Evolutionary conservation across 2,797 vertebrate species (phyloP), one percentile per base, ranked within the genome.

Genomic region (Crenichthys baileyi): DNA sequence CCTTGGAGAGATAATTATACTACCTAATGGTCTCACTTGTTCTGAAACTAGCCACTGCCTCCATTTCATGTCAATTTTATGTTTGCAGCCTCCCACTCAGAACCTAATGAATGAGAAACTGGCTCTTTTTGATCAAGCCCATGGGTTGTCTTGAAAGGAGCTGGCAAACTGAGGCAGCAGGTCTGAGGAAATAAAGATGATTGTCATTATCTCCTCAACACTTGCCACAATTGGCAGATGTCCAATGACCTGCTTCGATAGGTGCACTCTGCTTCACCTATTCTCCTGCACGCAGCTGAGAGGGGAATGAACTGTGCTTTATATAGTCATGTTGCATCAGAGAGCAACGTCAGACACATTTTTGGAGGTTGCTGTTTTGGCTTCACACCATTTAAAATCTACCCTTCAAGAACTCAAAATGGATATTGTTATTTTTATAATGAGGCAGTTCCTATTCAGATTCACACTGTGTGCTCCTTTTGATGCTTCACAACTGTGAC

Each of bases 151-250:
- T 82, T 71, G 68, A 87, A 90, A 81, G 70, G 73, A 82, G 51
- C 86, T 46, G 26, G 29, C 24, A 75, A 81, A 81, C 76, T 26
- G 79, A 86, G 72, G 76, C 87, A 81, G 90, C 85, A 75, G 83
- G 87, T 86, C 67, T 72, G 82, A 68, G 79, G 86, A 91, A 89
- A 90, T 88, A 88, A 92, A 90, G 84, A 91, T 90, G 91, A 92
- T 83, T 81, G 82, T 73, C 91, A 90, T 90, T 93, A 89, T 89
- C 87, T 83, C 78, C 80, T 90, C 76, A 46, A 78, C 48, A 72
- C 83, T 91, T 79, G 76, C 72, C 7, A 36, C 89, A 90, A 93
- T 87, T 90, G 85, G 86, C 84, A 85, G 77, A 87, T 87, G 89
- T 85, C 89, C 76, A 13, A 73, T 78, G 83, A 85, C 78, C 79